A percentile compares a stretch with the other conserved stretches of the same genome.
phyloP scores from a whole-genome alignment of 2,113 vertebrate genomes.

The Nothobranchius furzeri region DNA sequence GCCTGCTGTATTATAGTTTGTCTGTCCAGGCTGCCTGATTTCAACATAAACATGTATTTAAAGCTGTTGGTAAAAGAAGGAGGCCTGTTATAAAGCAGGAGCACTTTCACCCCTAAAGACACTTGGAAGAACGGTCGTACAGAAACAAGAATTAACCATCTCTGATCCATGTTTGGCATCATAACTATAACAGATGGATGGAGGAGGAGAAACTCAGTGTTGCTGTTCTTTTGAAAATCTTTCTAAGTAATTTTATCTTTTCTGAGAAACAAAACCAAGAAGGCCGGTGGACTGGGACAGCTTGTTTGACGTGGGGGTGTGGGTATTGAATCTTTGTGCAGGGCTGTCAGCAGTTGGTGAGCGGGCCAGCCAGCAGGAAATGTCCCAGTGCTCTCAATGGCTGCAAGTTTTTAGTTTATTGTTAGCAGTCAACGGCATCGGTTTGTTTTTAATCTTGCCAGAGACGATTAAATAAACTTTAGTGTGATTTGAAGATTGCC shows the following conservation, averaged over 20 bases:
- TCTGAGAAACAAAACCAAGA: background rate
- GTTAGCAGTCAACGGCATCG: too few relatives aligned
- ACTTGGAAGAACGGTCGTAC: background rate
- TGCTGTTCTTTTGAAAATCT: background rate
- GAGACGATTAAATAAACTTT: too few relatives aligned
- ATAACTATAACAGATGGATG: background rate
- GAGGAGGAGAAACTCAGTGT: background rate
- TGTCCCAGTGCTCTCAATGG: too few relatives aligned
- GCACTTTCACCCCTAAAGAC: background rate
- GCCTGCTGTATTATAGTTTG: conserved; percentile 12
- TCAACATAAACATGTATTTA: background rate
- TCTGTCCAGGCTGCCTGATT: background rate
- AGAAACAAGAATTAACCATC: conserved; percentile 3
- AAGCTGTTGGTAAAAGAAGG: background rate
- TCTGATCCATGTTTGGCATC: conserved; percentile 16
- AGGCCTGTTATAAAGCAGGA: background rate
- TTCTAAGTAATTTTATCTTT: background rate
- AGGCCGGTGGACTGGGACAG: too few relatives aligned
- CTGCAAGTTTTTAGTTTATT: too few relatives aligned
- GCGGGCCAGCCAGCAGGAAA: too few relatives aligned
- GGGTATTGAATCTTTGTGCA: too few relatives aligned
- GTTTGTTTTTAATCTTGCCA: too few relatives aligned
- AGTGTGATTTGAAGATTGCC: too few relatives aligned
- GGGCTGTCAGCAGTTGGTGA: too few relatives aligned
- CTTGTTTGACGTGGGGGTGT: too few relatives aligned